phyloP scores from a whole-genome alignment of 2,113 vertebrate genomes.

The Bungarus multicinctus region DNA sequence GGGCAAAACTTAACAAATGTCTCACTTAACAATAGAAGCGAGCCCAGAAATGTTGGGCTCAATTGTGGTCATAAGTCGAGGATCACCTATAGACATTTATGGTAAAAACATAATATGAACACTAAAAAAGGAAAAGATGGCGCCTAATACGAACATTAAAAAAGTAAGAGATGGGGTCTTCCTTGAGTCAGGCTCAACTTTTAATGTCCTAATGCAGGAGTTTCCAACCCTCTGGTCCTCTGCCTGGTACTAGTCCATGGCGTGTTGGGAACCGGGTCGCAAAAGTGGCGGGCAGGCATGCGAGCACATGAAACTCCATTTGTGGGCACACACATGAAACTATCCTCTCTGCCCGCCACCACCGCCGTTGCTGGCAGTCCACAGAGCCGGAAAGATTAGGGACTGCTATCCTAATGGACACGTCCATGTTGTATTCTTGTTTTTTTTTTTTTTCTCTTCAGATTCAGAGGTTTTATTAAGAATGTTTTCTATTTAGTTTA shows the following conservation, averaged over 20 bases:
- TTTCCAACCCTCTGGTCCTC: background rate
- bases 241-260: background rate
- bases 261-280: background rate
- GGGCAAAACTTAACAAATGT: no score
- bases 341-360: background rate
- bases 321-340: background rate
- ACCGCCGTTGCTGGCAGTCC: background rate
- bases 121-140: background rate
- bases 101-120: background rate
- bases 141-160: background rate
- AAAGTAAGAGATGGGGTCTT: background rate
- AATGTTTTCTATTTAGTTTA: no score
- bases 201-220: background rate
- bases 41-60: no score
- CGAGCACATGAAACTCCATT: background rate
- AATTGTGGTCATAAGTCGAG: no score
- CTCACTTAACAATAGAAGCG: no score
- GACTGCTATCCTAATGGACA: background rate
- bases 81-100: background rate
- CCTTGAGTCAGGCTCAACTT: background rate
- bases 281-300: background rate
- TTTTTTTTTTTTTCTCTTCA: background rate
- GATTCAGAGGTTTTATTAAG: no score
- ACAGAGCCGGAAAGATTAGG: background rate
- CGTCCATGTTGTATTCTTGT: background rate